Percentiles rank a stretch among this genome's conserved stretches.
Conservation (phyloP, 2,113 vertebrate species). For the Erythrocercus mccallii region DNA sequence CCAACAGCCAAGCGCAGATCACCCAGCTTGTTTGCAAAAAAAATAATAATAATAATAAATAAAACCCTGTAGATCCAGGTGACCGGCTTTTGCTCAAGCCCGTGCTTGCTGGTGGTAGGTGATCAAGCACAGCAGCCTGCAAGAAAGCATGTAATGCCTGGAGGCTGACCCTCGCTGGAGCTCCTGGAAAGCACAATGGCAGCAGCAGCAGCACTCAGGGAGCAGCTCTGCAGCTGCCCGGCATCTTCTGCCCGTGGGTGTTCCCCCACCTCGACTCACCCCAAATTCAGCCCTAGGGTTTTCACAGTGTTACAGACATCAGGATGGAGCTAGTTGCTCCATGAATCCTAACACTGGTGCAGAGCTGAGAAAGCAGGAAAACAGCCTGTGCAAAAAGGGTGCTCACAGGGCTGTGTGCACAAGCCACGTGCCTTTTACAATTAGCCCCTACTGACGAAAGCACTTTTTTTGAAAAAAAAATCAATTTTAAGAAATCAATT, state of each 20-base stretch:
- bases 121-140: neutral
- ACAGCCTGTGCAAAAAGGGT: neutral
- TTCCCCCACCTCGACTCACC: neutral
- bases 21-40: neutral
- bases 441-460: neutral
- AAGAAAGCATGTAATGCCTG: neutral
- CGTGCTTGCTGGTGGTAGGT: neutral
- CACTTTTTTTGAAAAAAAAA: neutral
- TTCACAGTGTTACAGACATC: accelerated
- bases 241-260: neutral
- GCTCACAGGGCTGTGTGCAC: neutral
- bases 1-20: neutral
- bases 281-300: accelerated
- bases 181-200: neutral
- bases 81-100: neutral
- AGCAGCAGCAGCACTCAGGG: neutral
- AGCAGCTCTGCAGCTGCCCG: neutral
- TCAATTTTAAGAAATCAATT: neutral
- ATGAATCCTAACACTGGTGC: accelerated
- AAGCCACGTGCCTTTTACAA: neutral
- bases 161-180: neutral
- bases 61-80: neutral
- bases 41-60: neutral
- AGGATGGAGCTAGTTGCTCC: neutral
- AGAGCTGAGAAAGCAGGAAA: neutral